Percentiles rank a stretch among this genome's conserved stretches.
Evolutionary conservation across 2,888 invertebrate species (phyloP).

Genomic region (Pachydiplax longipennis): DNA sequence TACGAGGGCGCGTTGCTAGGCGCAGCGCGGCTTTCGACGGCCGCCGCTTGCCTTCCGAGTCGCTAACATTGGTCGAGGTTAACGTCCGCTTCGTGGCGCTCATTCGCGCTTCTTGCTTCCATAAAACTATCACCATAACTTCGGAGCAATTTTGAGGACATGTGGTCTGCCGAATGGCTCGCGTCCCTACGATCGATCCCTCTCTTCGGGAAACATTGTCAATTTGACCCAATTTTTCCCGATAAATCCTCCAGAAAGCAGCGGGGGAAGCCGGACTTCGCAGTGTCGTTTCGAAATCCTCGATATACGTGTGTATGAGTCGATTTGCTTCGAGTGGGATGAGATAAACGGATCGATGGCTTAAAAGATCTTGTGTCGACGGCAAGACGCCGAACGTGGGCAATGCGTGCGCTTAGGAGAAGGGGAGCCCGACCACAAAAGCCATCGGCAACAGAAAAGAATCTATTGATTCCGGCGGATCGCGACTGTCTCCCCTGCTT

Average conservation of each 20-base stretch:
- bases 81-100: background rate
- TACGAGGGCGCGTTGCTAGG: background rate
- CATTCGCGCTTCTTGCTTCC: no score
- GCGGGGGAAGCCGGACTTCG: no score
- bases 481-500: background rate
- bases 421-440: background rate
- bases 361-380: background rate
- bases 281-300: no score
- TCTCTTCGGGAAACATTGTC: no score
- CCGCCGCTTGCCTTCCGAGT: background rate
- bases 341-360: background rate
- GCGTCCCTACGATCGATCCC: no score
- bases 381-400: background rate
- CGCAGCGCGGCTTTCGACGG: background rate
- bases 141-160: no score
- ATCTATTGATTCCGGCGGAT: background rate
- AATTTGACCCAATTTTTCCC: no score
- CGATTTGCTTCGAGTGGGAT: background rate
- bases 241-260: no score
- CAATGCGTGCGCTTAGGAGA: background rate
- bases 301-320: background rate
- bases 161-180: no score
- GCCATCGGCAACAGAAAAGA: background rate
- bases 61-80: background rate
- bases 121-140: no score